A percentile compares a stretch with the other conserved stretches of the same genome.
Conservation (phyloP, 2,888 invertebrate species). For the Himalopsyche japonica region DNA sequence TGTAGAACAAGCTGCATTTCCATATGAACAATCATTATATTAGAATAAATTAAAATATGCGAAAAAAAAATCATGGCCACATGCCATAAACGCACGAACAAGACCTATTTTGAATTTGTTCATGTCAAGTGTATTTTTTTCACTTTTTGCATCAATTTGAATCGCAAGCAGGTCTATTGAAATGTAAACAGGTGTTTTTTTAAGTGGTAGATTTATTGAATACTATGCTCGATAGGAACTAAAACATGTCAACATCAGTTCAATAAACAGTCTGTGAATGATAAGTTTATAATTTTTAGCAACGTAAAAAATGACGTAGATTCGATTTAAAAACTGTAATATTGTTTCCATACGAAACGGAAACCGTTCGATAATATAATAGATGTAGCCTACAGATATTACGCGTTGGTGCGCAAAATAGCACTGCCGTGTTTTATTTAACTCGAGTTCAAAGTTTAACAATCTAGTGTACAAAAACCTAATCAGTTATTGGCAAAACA, state of each 20-base stretch:
- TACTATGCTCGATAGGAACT: not conserved
- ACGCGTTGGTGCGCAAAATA: too few relatives aligned
- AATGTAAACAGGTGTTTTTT: not conserved
- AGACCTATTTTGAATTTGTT: not conserved
- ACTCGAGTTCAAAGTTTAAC: too few relatives aligned
- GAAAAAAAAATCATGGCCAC: not conserved
- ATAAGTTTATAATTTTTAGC: not conserved
- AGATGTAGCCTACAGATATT: too few relatives aligned
- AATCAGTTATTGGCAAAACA: too few relatives aligned
- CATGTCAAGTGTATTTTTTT: not conserved
- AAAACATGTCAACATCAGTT: not conserved
- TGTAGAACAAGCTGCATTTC: not conserved
- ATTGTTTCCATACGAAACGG: too few relatives aligned
- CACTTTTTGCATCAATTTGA: not conserved
- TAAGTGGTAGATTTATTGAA: not conserved
- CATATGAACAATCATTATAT: not conserved
- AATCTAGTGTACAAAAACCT: too few relatives aligned
- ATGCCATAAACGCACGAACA: not conserved
- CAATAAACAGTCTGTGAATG: not conserved
- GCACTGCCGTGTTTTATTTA: too few relatives aligned
- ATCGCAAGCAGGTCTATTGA: not conserved
- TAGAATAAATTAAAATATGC: not conserved
- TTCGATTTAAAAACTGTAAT: too few relatives aligned
- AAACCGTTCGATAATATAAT: too few relatives aligned
- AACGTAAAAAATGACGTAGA: too few relatives aligned